phyloP scores from a whole-genome alignment of 2,797 vertebrate species.

The Tauraco hartlaubi region DNA sequence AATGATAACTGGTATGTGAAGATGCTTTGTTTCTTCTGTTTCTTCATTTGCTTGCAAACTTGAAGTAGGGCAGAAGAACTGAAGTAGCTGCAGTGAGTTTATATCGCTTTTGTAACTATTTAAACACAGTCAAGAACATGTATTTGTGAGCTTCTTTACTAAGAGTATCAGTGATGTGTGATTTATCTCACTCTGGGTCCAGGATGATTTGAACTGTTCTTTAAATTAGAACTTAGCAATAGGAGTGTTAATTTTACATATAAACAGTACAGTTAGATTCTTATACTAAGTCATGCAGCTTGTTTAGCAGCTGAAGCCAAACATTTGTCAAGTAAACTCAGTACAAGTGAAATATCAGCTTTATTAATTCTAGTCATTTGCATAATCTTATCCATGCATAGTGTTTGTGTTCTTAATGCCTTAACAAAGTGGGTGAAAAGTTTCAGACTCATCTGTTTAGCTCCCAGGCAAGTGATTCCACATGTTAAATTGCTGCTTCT shows the following conservation, averaged over 20 bases:
- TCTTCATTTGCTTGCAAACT: background rate
- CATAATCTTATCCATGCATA: slow-evolving; percentile 9
- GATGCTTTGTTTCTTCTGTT: background rate
- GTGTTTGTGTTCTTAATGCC: slow-evolving; percentile 30
- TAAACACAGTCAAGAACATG: background rate
- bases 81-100: background rate
- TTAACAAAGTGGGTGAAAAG: slow-evolving; percentile 29
- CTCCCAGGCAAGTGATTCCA: slow-evolving; percentile 26
- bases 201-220: background rate
- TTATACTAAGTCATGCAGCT: background rate
- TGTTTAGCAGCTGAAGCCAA: background rate
- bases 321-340: background rate
- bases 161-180: background rate
- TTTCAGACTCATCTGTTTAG: slow-evolving; percentile 21
- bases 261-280: background rate
- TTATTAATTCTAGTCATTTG: background rate
- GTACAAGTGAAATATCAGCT: background rate
- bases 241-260: background rate
- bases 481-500: slow-evolving; percentile 24
- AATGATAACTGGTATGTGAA: slow-evolving; percentile 89
- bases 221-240: background rate
- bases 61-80: background rate
- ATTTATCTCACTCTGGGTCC: background rate
- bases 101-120: background rate
- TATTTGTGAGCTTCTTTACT: background rate